These are phyloP conservation scores for Tolypeutes matacus DNA, from an alignment of 2,797 vertebrate species.

Conservation along the genomic window DNA sequence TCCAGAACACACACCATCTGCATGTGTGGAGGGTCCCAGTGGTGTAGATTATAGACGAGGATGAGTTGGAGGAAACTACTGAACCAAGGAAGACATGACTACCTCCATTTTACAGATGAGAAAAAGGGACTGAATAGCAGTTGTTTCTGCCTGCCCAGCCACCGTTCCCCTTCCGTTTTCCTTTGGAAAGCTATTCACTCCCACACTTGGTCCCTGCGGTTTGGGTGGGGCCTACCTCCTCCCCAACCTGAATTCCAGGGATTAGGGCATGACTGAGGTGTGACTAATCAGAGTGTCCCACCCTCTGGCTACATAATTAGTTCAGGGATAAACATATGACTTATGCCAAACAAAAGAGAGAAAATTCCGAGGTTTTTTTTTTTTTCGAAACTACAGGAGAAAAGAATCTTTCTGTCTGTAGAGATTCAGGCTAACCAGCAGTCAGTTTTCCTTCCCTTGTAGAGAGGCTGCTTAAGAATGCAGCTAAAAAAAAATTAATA, in stretches of 20 bases:
- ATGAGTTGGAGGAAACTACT: not conserved
- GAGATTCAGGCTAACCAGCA: not conserved
- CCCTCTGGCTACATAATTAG: not conserved
- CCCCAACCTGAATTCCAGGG: not conserved
- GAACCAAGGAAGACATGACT: not conserved
- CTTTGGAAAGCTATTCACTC: not conserved
- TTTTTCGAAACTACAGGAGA: not conserved
- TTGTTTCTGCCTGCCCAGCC: not conserved
- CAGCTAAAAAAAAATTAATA: too few species aligned
- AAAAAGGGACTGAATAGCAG: fast-evolving
- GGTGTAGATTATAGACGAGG: not conserved
- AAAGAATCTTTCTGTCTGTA: not conserved
- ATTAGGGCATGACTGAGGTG: not conserved
- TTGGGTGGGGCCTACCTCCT: not conserved
- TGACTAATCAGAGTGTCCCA: not conserved
- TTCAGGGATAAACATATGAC: not conserved
- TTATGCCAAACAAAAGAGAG: not conserved
- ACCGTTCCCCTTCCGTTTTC: not conserved
- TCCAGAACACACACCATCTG: not conserved
- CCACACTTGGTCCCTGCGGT: not conserved
- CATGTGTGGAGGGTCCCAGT: not conserved
- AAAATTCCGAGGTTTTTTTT: not conserved
- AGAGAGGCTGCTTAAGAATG: not conserved
- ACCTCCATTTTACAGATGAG: not conserved
- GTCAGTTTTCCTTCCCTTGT: not conserved